Evolutionary conservation across 2,888 invertebrate genomes (phyloP).

Genomic region (Serrognathus titanus): DNA sequence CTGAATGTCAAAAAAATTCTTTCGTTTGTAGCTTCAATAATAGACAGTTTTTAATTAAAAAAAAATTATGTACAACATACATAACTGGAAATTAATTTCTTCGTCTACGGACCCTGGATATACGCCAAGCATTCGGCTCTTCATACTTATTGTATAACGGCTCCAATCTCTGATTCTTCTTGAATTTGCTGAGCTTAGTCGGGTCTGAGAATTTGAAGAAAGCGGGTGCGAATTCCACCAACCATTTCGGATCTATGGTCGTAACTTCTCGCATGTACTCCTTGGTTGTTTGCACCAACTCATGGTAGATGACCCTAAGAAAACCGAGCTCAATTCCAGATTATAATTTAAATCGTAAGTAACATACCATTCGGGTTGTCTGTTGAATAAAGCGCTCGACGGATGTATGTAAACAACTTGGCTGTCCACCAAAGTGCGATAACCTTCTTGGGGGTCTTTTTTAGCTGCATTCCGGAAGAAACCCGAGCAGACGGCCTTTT

Average conservation of each 20-base stretch:
- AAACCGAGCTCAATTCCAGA: not conserved
- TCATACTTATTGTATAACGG: constrained; percentile 99
- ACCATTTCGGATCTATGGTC: constrained; percentile 96
- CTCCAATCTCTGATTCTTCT: constrained; percentile 97
- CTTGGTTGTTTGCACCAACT: constrained; percentile 96
- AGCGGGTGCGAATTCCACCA: constrained; percentile 98
- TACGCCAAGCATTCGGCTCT: constrained; percentile 98
- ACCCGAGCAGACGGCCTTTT: constrained; percentile 97
- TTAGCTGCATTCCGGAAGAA: constrained; percentile 99
- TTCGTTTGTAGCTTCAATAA: too few relatives aligned
- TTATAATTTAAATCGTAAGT: constrained; percentile 1
- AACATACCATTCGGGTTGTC: constrained; percentile 94
- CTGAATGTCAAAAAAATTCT: too few relatives aligned
- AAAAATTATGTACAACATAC: constrained; percentile 7
- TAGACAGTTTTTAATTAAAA: too few relatives aligned
- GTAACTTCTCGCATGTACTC: constrained; percentile 99
- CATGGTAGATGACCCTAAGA: constrained; percentile 93
- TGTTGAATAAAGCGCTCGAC: constrained; percentile 93
- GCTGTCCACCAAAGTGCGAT: constrained; percentile 94
- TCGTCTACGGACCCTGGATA: constrained; percentile 85
- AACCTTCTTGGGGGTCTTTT: constrained; percentile 98
- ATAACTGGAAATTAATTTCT: constrained; percentile 63
- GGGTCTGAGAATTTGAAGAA: constrained; percentile 99
- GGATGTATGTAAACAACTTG: constrained; percentile 99
- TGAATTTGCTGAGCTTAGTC: constrained; percentile 96